Conservation (phyloP, 2,797 vertebrate genomes). For the Xenentodon cancila region DNA sequence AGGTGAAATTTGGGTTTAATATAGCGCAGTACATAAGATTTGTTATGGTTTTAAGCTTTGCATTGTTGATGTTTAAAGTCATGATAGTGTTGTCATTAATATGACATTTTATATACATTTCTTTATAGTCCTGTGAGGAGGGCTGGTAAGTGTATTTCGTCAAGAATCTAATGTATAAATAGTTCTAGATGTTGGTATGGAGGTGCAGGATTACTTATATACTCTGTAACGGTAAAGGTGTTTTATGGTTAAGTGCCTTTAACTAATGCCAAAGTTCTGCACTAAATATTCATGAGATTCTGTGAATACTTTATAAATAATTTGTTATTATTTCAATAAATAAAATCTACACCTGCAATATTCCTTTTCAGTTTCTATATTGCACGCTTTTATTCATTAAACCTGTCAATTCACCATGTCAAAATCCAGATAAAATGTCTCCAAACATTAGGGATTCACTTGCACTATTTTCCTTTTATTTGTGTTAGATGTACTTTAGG, state of each 20-base stretch:
- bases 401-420: constrained; percentile 16
- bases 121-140: constrained; percentile 13
- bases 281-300: constrained; percentile 22
- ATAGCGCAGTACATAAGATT: constrained; percentile 41
- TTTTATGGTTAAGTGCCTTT: constrained; percentile 36
- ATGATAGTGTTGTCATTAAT: constrained; percentile 19
- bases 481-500: neutral
- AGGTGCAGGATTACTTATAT: constrained; percentile 8
- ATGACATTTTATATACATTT: constrained; percentile 44
- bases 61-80: constrained; percentile 41
- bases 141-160: constrained; percentile 3
- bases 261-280: constrained; percentile 52
- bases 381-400: neutral
- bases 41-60: constrained; percentile 39
- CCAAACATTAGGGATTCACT: no score
- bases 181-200: constrained; percentile 13
- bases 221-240: constrained; percentile 3
- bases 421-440: no score
- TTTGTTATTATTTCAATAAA: constrained; percentile 26
- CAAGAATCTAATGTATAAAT: constrained; percentile 18
- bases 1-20: constrained; percentile 44
- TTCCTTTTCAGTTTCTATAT: no score
- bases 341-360: no score
- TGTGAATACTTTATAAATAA: constrained; percentile 30
- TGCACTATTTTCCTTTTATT: no score